Percentiles rank a stretch among this genome's conserved stretches.
phyloP scores from a whole-genome alignment of 2,113 vertebrate species.

The Nannospalax galili region DNA sequence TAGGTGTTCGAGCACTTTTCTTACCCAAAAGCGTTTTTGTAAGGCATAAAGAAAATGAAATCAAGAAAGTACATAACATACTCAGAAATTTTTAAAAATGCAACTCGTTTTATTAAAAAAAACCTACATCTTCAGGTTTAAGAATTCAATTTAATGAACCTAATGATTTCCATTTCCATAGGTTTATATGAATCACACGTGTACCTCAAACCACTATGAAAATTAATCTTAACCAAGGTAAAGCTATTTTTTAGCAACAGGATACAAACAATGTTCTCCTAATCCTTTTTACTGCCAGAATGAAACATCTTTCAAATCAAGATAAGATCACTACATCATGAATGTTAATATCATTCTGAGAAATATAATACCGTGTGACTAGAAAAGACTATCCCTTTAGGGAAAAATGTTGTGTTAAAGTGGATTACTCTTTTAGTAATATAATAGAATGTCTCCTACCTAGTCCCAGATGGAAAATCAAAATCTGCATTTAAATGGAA shows the following conservation, averaged over 20 bases:
- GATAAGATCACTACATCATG: slow-evolving; percentile 81
- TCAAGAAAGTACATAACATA: slow-evolving; percentile 28
- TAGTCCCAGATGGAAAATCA: slow-evolving; percentile 84
- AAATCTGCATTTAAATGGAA: slow-evolving; percentile 86
- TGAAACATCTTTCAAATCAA: slow-evolving; percentile 83
- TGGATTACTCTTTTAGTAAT: slow-evolving; percentile 83
- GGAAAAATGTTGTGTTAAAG: slow-evolving; percentile 84
- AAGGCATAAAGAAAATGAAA: slow-evolving; percentile 56
- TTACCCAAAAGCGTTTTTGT: slow-evolving; percentile 27
- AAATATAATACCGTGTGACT: slow-evolving; percentile 82
- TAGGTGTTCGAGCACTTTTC: slow-evolving; percentile 13
- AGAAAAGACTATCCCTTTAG: slow-evolving; percentile 81
- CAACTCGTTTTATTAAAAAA: slow-evolving; percentile 36
- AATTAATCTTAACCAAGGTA: slow-evolving; percentile 77
- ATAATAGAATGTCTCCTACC: slow-evolving; percentile 81
- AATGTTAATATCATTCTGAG: slow-evolving; percentile 82
- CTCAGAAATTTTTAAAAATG: slow-evolving; percentile 58
- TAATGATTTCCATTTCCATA: slow-evolving; percentile 67
- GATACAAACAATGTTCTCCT: slow-evolving; percentile 72
- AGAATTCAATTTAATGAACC: slow-evolving; percentile 72
- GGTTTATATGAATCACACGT: slow-evolving; percentile 10
- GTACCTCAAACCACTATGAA: slow-evolving; percentile 58
- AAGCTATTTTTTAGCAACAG: slow-evolving; percentile 65
- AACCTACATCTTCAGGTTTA: slow-evolving; percentile 47
- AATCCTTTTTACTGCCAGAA: slow-evolving; percentile 78